Evolutionary conservation across 1,140 invertebrate genomes (phyloP), one percentile per base, ranked within the genome.

Genomic region (Pissodes strobi): DNA sequence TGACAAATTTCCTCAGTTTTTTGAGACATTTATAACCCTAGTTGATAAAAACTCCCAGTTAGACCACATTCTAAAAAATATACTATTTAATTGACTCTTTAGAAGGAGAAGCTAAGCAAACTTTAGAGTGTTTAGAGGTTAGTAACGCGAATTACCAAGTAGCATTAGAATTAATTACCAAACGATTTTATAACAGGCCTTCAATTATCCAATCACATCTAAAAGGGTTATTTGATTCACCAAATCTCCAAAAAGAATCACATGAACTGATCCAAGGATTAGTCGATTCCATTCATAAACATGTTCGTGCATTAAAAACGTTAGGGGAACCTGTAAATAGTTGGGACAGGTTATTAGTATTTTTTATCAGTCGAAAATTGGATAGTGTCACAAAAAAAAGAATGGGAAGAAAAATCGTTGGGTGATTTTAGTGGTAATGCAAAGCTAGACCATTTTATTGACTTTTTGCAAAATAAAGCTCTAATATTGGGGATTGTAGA

Each of bases 1-100:
- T 22, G 18, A 46, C 18, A 46, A 46, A 46, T 41, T 41, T 41
- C 38, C 12, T 13, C 38, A 41, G 17, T 41, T 41, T 41, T 6
- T 13, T 41, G 38, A 22, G 18, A 46, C n/a, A 5, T 46, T 46
- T 21, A 6, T 5, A 18, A 21, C 43, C 4, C n/a, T 46, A 9
- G 5, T 46, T 19, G 4, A 18, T 22, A 46, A 46, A 19, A 46
- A 46, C 18, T 18, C 13, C 3, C 8, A 17, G 4, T 46, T 46
- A 46, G 43, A 46, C n/a, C 2, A 46, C n/a, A 46, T 46, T 21
- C 43, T n/a, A 46, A 17, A 17, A n/a, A n/a, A 6, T 17, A 4
- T 46, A 46, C 15, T 46, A 46, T 46, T 19, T 46, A 46, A 2
- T 46, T 5, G 18, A 46, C n/a, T 18, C 4, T n/a, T 5, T 46